Conservation (phyloP, 2,888 invertebrate genomes). For the Meloe dianella region DNA sequence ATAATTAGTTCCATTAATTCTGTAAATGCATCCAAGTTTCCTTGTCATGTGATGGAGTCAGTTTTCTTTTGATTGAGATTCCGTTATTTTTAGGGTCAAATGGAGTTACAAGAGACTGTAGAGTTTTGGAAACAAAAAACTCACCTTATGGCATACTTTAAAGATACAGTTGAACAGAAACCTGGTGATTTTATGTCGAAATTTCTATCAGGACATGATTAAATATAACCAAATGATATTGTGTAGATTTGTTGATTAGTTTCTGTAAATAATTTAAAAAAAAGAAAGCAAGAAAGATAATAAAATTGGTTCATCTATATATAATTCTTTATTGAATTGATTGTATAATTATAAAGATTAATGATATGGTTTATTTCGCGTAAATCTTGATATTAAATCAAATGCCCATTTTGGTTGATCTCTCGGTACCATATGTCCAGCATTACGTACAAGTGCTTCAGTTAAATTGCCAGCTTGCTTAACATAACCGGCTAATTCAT, state of each 20-base stretch:
- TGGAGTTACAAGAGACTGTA: conserved; percentile 89
- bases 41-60: no score
- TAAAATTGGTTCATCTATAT: not conserved
- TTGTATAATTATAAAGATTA: conserved; percentile 17
- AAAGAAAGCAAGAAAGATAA: no score
- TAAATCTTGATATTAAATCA: conserved; percentile 75
- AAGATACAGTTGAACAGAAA: conserved; percentile 81
- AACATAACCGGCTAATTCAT: conserved; percentile 76
- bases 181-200: conserved; percentile 92
- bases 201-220: conserved; percentile 74
- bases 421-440: conserved; percentile 82
- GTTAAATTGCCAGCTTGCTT: conserved; percentile 74
- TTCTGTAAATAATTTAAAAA: not conserved
- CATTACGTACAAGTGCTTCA: conserved; percentile 76
- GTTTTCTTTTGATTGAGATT: not conserved
- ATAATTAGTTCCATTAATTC: not conserved
- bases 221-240: not conserved
- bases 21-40: no score
- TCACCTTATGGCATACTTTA: conserved; percentile 87
- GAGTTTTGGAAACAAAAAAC: conserved; percentile 89
- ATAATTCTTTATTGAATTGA: not conserved
- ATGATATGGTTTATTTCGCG: conserved; percentile 54
- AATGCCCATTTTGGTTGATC: conserved; percentile 81
- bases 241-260: not conserved
- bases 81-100: conserved; percentile 78